Evolutionary conservation across 2,113 vertebrate species (phyloP).

Genomic region (Rhea americana): DNA sequence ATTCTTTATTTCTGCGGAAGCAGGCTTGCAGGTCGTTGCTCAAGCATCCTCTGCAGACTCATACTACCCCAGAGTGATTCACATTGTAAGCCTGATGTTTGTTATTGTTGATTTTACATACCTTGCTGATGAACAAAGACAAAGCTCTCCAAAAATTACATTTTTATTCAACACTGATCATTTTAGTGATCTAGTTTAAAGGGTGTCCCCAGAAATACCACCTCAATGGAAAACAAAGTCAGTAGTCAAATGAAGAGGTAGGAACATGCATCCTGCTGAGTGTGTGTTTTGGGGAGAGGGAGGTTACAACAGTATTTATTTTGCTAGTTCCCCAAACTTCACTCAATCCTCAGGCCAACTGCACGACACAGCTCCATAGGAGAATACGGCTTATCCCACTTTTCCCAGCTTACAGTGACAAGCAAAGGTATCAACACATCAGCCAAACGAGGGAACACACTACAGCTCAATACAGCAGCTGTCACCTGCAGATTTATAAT

Average conservation of each 20-base stretch:
- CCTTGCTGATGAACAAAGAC: too few relatives aligned
- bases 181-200: background rate
- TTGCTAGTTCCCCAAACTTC: background rate
- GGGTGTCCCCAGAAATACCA: background rate
- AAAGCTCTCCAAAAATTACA: background rate
- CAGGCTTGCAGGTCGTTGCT: background rate
- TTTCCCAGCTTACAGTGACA: background rate
- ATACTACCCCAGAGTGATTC: background rate
- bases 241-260: background rate
- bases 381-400: background rate
- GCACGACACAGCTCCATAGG: background rate
- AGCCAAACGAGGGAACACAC: background rate
- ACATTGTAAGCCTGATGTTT: too few relatives aligned
- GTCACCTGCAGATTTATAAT: background rate
- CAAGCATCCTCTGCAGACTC: background rate
- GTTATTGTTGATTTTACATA: too few relatives aligned
- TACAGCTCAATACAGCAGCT: background rate
- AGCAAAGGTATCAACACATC: background rate
- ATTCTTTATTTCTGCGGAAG: background rate
- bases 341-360: background rate
- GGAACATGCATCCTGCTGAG: background rate
- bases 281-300: rapidly evolving
- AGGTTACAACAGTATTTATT: background rate
- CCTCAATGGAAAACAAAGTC: background rate
- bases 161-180: background rate